phyloP scores from a whole-genome alignment of 1,140 invertebrate genomes.

The Acyrthosiphon pisum region DNA sequence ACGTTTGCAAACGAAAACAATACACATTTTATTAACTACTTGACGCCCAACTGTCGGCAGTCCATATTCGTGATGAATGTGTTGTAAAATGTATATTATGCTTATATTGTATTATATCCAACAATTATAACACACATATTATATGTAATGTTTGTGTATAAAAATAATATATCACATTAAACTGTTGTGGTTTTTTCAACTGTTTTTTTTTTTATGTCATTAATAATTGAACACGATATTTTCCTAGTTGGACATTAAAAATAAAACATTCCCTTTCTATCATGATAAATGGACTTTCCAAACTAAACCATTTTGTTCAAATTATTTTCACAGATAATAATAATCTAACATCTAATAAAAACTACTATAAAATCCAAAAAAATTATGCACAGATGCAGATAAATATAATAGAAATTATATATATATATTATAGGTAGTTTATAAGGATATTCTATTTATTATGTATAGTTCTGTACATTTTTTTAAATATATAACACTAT shows the following conservation, averaged over 20 bases:
- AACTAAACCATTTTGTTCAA: background rate
- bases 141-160: no score
- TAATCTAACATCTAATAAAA: background rate
- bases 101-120: background rate
- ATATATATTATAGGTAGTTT: no score
- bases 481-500: no score
- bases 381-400: no score
- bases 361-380: no score
- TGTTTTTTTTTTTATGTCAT: background rate
- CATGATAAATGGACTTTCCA: background rate
- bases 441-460: no score
- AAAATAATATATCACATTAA: background rate
- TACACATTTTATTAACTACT: conserved; percentile 3
- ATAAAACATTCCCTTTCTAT: background rate
- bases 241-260: background rate
- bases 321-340: background rate
- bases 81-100: background rate
- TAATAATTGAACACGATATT: background rate
- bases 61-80: background rate
- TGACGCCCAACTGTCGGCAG: background rate
- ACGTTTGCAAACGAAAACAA: background rate
- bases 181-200: background rate
- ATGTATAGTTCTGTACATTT: no score
- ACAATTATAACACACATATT: no score
- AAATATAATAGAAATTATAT: no score